These are phyloP conservation scores for Zaprionus ornatus DNA, from an alignment of 1,140 invertebrate species.

Conservation along the genomic window DNA sequence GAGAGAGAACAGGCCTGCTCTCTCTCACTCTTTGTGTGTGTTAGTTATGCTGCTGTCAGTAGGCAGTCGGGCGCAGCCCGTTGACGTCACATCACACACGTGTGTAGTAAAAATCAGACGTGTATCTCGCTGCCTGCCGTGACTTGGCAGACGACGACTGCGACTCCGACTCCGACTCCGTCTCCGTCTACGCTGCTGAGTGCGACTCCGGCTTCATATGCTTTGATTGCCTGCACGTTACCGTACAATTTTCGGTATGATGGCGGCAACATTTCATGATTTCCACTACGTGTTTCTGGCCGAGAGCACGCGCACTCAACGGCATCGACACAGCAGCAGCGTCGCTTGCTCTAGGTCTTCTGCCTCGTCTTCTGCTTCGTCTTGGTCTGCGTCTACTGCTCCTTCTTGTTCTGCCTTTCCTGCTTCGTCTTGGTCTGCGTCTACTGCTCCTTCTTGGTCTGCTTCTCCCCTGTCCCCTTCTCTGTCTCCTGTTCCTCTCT, in stretches of 20 bases:
- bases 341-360: not conserved
- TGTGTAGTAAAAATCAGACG: constrained; percentile 82
- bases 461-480: not conserved
- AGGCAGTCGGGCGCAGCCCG: constrained; percentile 60
- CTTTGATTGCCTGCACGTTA: constrained; percentile 83
- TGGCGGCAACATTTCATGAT: constrained; percentile 83
- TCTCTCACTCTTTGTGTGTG: constrained; percentile 1
- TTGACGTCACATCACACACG: constrained; percentile 78
- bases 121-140: constrained; percentile 37
- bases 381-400: not conserved
- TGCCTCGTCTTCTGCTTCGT: not conserved
- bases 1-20: constrained; percentile 26
- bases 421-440: not conserved
- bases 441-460: not conserved
- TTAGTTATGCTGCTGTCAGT: constrained; percentile 30
- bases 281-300: constrained; percentile 76
- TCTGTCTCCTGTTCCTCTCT: not conserved
- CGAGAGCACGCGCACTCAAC: constrained; percentile 59
- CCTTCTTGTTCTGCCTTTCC: no score
- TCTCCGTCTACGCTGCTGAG: constrained; percentile 4
- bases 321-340: not conserved
- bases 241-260: constrained; percentile 82
- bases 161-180: not conserved
- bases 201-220: constrained; percentile 49
- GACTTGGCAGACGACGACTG: constrained; percentile 20